These are phyloP conservation scores for Struthidea cinerea DNA, from an alignment of 2,113 vertebrate genomes.

Conservation along the genomic window DNA sequence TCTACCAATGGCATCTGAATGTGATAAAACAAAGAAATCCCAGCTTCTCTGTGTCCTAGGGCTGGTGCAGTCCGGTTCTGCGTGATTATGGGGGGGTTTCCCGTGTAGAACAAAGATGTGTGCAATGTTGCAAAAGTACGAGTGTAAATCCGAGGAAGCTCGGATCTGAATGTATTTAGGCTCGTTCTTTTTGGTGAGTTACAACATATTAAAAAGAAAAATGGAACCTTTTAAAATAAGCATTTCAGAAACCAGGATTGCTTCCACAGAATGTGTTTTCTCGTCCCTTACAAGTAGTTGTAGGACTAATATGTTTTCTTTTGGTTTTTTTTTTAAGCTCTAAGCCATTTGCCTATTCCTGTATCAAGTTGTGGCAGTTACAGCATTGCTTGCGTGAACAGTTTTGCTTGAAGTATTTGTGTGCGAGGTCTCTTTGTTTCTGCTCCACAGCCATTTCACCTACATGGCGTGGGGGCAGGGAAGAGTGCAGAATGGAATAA, in stretches of 20 bases:
- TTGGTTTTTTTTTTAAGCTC: not conserved
- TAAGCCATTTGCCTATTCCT: not conserved
- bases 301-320: not conserved
- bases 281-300: not conserved
- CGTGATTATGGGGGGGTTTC: not conserved
- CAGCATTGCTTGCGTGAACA: not conserved
- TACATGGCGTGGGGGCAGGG: slow-evolving; percentile 38
- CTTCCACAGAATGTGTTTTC: not conserved
- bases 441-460: slow-evolving; percentile 50
- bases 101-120: not conserved
- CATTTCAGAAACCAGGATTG: not conserved
- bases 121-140: not conserved
- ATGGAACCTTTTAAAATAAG: not conserved
- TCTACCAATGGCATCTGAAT: not conserved
- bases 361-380: not conserved
- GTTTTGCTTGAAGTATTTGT: not conserved
- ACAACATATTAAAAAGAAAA: not conserved
- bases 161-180: not conserved
- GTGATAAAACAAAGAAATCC: not conserved
- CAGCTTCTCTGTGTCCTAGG: not conserved
- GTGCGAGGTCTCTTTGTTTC: slow-evolving; percentile 42
- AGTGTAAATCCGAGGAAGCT: not conserved
- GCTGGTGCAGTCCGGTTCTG: not conserved
- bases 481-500: slow-evolving; percentile 48
- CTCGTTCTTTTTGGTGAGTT: not conserved